Evolutionary conservation across 2,888 invertebrate genomes (phyloP).

Genomic region (Apodemia mormo): DNA sequence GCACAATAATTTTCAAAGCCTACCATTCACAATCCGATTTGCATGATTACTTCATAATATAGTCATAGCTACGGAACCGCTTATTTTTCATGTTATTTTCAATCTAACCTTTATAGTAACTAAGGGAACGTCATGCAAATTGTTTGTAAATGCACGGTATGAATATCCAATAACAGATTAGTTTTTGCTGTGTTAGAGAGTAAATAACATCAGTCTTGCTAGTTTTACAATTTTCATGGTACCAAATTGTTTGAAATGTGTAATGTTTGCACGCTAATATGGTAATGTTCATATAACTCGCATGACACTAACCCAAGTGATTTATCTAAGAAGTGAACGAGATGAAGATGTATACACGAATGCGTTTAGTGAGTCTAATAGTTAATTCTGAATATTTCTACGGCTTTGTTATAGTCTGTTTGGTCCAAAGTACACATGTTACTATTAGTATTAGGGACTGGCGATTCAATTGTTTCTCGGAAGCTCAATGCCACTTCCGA

Average conservation of each 20-base stretch:
- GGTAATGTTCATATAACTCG: neutral
- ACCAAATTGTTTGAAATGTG: neutral
- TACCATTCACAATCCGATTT: neutral
- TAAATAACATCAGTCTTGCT: constrained; percentile 7
- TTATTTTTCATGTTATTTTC: too few relatives aligned
- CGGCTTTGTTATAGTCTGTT: too few relatives aligned
- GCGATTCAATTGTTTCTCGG: too few relatives aligned
- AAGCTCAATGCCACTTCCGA: too few relatives aligned
- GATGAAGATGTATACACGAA: too few relatives aligned
- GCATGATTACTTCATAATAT: neutral
- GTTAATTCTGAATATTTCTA: too few relatives aligned
- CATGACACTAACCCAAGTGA: neutral
- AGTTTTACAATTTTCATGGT: neutral
- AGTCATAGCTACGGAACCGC: neutral
- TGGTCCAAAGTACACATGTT: too few relatives aligned
- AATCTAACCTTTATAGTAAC: too few relatives aligned
- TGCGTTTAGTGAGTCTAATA: too few relatives aligned
- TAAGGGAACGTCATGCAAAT: neutral
- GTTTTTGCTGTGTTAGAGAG: neutral
- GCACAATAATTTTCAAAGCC: neutral
- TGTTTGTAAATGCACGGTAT: neutral
- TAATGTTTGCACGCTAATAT: constrained; percentile 10
- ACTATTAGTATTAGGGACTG: too few relatives aligned
- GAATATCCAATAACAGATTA: neutral
- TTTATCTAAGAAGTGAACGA: neutral